Conservation (phyloP, 2,888 invertebrate genomes). For the Leucophora obtusa region DNA sequence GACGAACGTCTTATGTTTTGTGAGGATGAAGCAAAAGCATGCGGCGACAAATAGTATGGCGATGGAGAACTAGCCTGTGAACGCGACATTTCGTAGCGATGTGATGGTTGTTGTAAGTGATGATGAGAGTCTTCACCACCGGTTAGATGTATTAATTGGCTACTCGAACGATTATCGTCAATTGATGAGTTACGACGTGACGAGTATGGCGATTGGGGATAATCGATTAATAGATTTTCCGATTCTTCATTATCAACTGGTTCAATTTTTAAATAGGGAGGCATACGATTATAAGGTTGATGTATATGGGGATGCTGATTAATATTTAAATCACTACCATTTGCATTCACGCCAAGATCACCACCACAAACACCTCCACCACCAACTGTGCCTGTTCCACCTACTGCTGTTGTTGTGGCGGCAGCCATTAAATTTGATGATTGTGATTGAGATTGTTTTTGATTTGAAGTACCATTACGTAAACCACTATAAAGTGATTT, state of each 20-base stretch:
- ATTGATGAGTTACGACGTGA: conserved; percentile 72
- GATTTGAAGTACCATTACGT: conserved; percentile 67
- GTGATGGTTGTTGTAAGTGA: conserved; percentile 61
- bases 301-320: conserved; percentile 44
- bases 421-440: conserved; percentile 60
- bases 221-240: conserved; percentile 73
- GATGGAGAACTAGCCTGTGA: conserved; percentile 71
- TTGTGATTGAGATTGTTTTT: conserved; percentile 66
- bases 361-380: conserved; percentile 28
- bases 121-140: conserved; percentile 55
- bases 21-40: conserved; percentile 67
- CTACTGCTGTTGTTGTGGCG: conserved; percentile 41
- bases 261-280: conserved; percentile 76
- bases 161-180: conserved; percentile 71
- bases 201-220: conserved; percentile 75
- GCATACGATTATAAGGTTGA: conserved; percentile 69
- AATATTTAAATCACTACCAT: conserved; percentile 55
- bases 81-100: conserved; percentile 68
- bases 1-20: conserved; percentile 77
- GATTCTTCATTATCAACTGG: conserved; percentile 75
- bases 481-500: conserved; percentile 77
- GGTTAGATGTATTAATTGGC: conserved; percentile 71
- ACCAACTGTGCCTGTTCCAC: conserved; percentile 38
- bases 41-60: conserved; percentile 76
- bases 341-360: conserved; percentile 49